A percentile compares a stretch with the other conserved stretches of the same genome.
Conservation (phyloP, 2,888 invertebrate species). For the Epirrhoe alternata region DNA sequence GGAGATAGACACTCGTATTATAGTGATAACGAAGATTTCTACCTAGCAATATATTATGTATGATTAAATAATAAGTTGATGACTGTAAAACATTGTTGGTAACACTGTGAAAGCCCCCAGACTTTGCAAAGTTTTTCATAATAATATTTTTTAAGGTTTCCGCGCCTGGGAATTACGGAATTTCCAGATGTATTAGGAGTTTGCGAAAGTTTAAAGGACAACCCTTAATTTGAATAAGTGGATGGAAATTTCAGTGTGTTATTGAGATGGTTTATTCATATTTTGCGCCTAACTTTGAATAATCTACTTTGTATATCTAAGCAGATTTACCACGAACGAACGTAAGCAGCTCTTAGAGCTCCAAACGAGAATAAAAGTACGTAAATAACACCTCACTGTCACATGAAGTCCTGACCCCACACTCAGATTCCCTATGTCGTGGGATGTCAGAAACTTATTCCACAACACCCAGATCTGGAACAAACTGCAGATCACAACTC, state of each 20-base stretch:
- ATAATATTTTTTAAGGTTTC: constrained; percentile 37
- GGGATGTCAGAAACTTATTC: too few relatives aligned
- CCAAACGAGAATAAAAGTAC: too few relatives aligned
- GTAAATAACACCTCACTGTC: too few relatives aligned
- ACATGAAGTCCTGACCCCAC: too few relatives aligned
- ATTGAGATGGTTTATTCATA: constrained; percentile 31
- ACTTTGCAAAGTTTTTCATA: constrained; percentile 21
- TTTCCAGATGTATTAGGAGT: constrained; percentile 29
- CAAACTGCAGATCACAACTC: too few relatives aligned
- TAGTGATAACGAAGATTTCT: too few relatives aligned
- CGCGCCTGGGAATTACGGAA: constrained; percentile 36
- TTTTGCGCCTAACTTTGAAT: constrained; percentile 15
- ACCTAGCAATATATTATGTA: neutral
- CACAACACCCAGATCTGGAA: too few relatives aligned
- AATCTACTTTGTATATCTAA: constrained; percentile 3
- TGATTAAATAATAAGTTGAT: neutral
- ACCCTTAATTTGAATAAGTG: constrained; percentile 33
- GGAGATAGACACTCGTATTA: too few relatives aligned
- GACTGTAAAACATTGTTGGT: constrained; percentile 2
- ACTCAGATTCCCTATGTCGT: too few relatives aligned
- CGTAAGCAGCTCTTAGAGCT: too few relatives aligned
- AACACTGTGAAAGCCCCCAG: constrained; percentile 5
- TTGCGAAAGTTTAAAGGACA: constrained; percentile 30
- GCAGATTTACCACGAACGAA: neutral
- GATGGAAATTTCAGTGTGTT: constrained; percentile 29